Percentiles rank a stretch among this genome's conserved stretches.
These are phyloP conservation scores for Rhinolophus ferrumequinum DNA, from an alignment of 2,113 vertebrate genomes.

Conservation along the genomic window DNA sequence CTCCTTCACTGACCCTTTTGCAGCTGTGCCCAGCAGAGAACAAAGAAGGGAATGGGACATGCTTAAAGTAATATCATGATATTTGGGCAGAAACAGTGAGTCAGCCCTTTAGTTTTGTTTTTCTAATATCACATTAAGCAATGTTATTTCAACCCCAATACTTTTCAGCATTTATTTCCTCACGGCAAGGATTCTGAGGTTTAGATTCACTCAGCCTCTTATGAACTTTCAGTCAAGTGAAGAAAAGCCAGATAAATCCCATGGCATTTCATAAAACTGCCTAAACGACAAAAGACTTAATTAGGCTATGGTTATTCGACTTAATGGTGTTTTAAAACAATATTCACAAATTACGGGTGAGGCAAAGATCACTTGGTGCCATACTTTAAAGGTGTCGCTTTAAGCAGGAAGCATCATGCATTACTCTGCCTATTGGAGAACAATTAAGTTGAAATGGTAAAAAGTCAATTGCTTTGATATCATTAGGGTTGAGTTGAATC, in stretches of 20 bases:
- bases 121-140: slow-evolving; percentile 14
- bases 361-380: not conserved
- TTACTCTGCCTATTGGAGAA: not conserved
- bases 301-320: slow-evolving; percentile 58
- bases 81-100: slow-evolving; percentile 37
- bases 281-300: slow-evolving; percentile 49
- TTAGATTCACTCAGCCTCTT: not conserved
- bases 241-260: slow-evolving; percentile 47
- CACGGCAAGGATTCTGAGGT: not conserved
- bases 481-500: slow-evolving; percentile 48
- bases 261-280: slow-evolving; percentile 25
- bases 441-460: slow-evolving; percentile 51
- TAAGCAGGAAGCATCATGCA: not conserved
- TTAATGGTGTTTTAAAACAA: slow-evolving; percentile 68
- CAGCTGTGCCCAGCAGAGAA: not conserved
- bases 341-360: slow-evolving; percentile 49
- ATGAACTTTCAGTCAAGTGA: slow-evolving; percentile 54
- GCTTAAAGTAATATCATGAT: not conserved
- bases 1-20: not conserved
- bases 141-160: slow-evolving; percentile 14
- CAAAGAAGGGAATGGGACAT: not conserved
- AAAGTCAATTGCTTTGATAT: slow-evolving; percentile 58
- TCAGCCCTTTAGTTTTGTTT: slow-evolving; percentile 20
- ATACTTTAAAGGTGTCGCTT: slow-evolving; percentile 38
- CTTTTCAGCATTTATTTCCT: not conserved